Base-by-base conservation (phyloP, 2,113 vertebrate genomes). In the Corythornis vintsioides region DNA sequence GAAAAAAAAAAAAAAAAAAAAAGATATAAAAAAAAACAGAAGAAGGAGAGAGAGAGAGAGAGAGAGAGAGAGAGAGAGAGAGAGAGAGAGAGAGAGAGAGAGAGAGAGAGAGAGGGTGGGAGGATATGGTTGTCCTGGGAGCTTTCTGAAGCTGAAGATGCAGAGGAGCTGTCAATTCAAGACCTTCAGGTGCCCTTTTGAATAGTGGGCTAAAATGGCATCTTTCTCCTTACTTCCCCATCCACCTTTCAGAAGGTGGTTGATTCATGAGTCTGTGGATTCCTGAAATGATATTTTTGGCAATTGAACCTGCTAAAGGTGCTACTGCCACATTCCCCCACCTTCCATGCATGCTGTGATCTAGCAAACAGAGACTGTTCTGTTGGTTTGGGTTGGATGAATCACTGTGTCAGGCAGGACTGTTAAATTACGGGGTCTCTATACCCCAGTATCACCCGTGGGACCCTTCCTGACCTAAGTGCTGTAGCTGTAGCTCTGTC, bases 91-190 rank as follows among this genome's bases (percentile, higher is more conserved):
- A 2, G 4, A 38, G 38, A 38, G 38, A 38, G 38, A 35, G 35
- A 35, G 35, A 35, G 35, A 38, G 9, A 38, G 9, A 11, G 10
- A 38, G 38, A 38, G 38, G 11, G 10, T 67, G 7, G 1, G 11
- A 12, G 7, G 33, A 29, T 45, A 38, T 59, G 57, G 15, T 20
- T 6, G 0, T 55, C 12, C 29, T 2, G 2, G n/a, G 18, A 40
- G 2, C 5, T 50, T 13, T 64, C 21, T 59, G 63, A 11, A 15
- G 6, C 25, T 78, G 56, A 40, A 78, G 13, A 38, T 0, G 2
- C 0, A 0, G 25, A 47, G 29, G 11, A 75, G 6, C 22, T 57
- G 13, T 28, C 0, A 0, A 52, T 57, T 13, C 1, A 9, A 74
- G 26, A 29, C 10, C 12, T 50, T 42, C 33, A 66, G 13, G 24